A percentile compares a stretch with the other conserved stretches of the same genome.
Conservation (phyloP, 2,113 vertebrate genomes). For the Monopterus albus region DNA sequence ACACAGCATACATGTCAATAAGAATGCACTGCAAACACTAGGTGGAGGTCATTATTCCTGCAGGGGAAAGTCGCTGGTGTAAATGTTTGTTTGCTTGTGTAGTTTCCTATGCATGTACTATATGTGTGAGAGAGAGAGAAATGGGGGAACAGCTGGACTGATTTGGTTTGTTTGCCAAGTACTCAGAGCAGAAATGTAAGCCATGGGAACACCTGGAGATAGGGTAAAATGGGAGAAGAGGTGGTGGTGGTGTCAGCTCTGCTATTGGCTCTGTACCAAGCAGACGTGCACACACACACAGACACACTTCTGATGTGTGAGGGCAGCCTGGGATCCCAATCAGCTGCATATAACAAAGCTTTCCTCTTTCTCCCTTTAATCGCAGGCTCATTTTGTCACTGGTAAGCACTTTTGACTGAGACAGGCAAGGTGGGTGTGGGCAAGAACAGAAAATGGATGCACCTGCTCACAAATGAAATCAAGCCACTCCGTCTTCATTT, state of each 20-base stretch:
- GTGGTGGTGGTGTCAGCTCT: conserved; percentile 64
- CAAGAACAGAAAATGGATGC: conserved; percentile 81
- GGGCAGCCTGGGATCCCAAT: conserved; percentile 74
- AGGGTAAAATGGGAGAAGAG: conserved; percentile 63
- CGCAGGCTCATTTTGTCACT: conserved; percentile 81
- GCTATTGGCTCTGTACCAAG: conserved; percentile 71
- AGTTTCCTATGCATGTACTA: conserved; percentile 17
- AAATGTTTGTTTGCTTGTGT: conserved; percentile 32
- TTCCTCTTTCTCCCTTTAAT: conserved; percentile 79
- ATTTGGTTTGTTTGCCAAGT: conserved; percentile 76
- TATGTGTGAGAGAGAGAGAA: conserved; percentile 9
- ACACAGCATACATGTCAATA: conserved; percentile 56
- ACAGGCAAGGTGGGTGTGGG: conserved; percentile 65
- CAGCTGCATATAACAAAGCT: conserved; percentile 80
- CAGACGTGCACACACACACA: conserved; percentile 26
- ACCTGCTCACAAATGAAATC: conserved; percentile 85
- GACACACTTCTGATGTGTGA: conserved; percentile 60
- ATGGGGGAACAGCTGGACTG: conserved; percentile 73
- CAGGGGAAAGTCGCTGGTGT: conserved; percentile 37
- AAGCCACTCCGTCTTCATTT: conserved; percentile 79
- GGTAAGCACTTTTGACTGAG: conserved; percentile 78
- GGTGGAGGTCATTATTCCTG: conserved; percentile 60
- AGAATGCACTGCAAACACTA: conserved; percentile 40
- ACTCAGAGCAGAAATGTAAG: conserved; percentile 76
- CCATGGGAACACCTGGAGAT: conserved; percentile 81